Conservation (phyloP, 2,797 vertebrate genomes). For the Syndactyla subalaris region DNA sequence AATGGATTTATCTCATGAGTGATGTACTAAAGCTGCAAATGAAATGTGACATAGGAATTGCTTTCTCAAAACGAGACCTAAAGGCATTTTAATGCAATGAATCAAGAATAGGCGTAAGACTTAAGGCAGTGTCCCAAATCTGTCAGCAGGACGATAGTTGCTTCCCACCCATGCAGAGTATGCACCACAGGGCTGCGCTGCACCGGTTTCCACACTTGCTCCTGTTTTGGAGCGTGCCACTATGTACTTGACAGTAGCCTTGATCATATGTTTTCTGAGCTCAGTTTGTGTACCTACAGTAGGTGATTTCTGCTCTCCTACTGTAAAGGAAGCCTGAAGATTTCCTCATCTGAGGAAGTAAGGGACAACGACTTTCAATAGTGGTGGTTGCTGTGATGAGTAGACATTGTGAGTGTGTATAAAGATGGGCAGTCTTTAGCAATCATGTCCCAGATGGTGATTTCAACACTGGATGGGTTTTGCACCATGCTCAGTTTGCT, state of each 20-base stretch:
- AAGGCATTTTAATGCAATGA: not conserved
- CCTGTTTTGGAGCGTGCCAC: not conserved
- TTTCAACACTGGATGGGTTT: not conserved
- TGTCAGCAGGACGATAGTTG: not conserved
- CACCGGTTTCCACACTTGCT: not conserved
- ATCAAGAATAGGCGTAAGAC: not conserved
- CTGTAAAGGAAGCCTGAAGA: not conserved
- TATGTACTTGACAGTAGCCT: not conserved
- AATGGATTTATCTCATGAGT: not conserved
- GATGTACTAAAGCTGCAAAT: not conserved
- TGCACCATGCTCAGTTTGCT: not conserved
- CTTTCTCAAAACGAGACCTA: not conserved
- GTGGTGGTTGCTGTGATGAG: not conserved
- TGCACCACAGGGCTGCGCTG: not conserved
- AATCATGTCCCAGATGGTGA: fast-evolving
- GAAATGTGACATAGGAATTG: not conserved
- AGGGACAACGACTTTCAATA: not conserved
- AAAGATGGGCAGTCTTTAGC: not conserved
- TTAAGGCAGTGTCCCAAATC: not conserved
- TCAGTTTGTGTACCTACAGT: not conserved
- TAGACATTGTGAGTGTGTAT: not conserved
- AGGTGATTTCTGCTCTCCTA: not conserved
- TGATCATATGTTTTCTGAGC: not conserved
- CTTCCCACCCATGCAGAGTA: not conserved
- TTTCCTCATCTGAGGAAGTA: not conserved